A percentile compares a stretch with the other conserved stretches of the same genome.
Conservation (phyloP, 2,113 vertebrate genomes). For the Megaceryle torquata region DNA sequence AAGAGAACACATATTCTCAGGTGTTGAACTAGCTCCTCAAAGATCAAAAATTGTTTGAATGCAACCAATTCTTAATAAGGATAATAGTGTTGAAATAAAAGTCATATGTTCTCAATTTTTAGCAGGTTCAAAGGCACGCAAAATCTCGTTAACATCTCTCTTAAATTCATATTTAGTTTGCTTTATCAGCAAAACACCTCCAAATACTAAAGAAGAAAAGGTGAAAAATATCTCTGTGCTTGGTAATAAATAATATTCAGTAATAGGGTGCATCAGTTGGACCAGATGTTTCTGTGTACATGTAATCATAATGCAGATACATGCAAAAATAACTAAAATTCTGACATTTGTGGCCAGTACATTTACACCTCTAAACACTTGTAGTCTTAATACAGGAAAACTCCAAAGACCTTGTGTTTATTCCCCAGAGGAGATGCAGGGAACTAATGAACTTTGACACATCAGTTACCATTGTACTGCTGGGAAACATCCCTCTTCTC, state of each 20-base stretch:
- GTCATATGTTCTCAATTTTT: not conserved
- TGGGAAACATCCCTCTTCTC: not conserved
- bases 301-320: not conserved
- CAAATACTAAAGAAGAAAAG: not conserved
- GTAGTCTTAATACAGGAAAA: not conserved
- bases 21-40: not conserved
- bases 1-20: not conserved
- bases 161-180: not conserved
- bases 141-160: not conserved
- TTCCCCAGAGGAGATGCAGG: not conserved
- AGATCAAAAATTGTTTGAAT: not conserved
- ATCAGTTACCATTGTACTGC: not conserved
- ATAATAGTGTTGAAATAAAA: not conserved
- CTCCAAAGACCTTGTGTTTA: not conserved
- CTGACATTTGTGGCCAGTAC: not conserved
- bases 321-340: not conserved
- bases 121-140: not conserved
- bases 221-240: not conserved
- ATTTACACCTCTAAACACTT: not conserved
- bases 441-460: not conserved
- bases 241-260: not conserved
- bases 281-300: not conserved
- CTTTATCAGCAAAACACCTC: not conserved
- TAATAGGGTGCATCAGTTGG: not conserved
- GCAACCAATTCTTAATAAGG: not conserved